phyloP scores from a whole-genome alignment of 2,888 invertebrate species.

The Acanthococcus lagerstroemiae region DNA sequence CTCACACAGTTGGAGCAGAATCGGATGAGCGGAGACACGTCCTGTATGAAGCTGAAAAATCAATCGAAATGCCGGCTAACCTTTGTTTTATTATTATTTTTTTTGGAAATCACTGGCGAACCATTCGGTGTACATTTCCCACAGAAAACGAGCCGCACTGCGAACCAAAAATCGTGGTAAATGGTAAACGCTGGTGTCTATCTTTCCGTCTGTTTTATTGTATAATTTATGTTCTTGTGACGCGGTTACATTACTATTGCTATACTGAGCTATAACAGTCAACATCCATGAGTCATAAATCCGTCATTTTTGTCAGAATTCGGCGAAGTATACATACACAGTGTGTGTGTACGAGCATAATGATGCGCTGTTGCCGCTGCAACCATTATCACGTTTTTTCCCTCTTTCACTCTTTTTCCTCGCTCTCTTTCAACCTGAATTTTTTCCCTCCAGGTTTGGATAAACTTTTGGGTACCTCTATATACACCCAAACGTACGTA shows the following conservation, averaged over 20 bases:
- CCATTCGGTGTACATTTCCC: conserved; percentile 19
- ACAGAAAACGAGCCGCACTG: conserved; percentile 21
- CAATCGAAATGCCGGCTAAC: too few relatives aligned
- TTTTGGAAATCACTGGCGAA: conserved; percentile 27
- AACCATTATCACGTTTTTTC: conserved; percentile 1
- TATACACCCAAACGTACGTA: too few relatives aligned
- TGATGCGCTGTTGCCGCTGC: conserved; percentile 18
- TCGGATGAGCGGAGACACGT: too few relatives aligned
- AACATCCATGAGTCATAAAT: conserved; percentile 31
- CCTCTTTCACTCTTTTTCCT: not conserved
- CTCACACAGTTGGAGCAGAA: too few relatives aligned
- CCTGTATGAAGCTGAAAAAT: too few relatives aligned
- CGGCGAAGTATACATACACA: conserved; percentile 27
- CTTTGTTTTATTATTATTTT: too few relatives aligned
- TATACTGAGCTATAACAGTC: conserved; percentile 30
- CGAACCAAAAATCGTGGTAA: conserved; percentile 29
- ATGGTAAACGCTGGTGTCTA: conserved; percentile 29
- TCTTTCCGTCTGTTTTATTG: conserved; percentile 30
- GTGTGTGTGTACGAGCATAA: conserved; percentile 7
- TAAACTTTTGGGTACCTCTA: too few relatives aligned
- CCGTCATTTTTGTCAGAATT: conserved; percentile 30
- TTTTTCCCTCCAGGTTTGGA: not conserved
- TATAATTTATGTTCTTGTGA: conserved; percentile 29
- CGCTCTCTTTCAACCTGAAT: not conserved
- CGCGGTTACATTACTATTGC: conserved; percentile 29